Base-by-base conservation (phyloP, 2,888 invertebrate genomes). In the Chymomyza procnemis region DNA sequence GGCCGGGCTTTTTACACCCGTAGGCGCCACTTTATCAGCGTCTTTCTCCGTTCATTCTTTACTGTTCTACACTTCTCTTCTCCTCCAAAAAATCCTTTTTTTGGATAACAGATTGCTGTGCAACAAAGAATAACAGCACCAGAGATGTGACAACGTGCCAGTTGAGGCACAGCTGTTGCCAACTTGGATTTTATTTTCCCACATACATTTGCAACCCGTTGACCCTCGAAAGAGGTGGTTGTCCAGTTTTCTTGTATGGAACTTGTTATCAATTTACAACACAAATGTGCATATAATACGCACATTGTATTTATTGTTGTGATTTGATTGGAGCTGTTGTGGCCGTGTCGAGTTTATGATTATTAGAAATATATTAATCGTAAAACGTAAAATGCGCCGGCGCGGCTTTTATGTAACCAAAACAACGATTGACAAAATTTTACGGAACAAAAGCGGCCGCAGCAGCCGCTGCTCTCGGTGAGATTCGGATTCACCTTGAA, bases 401-500 rank as follows among this genome's bases (percentile, higher is more conserved):
- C 50, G 34, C 3, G 9, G 34, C 50, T 8, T 50, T 50, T 50
- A 50, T 50, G 50, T 50, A 50, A 50, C 50, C 50, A 50, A 9
- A 4, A 6, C 1, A 0, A 18, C 54, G 54, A 14, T 21, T 54
- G 48, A 50, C 48, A 50, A 50, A 12, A 50, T 54, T 54, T 54
- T 54, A 21, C 14, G 54, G 54, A 54, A 54, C 54, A 54, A 54
- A 21, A 54, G 54, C 50, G 50, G 34, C 48, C 2, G 48, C 48
- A 16, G 4, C n/a, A 4, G 48, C 48, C 4, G 48, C n/a, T 4
- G n/a, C 19, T 14, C 50, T 18, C 18, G 8, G 16, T 50, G 2
- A 19, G 50, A 50, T 50, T 50, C 14, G 3, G 54, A 54, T 54
- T 54, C 54, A 54, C 54, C 54, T 54, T 54, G 54, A 54, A 54